Evolutionary conservation across 2,797 vertebrate genomes (phyloP).

Genomic region (Oophaga sylvatica): DNA sequence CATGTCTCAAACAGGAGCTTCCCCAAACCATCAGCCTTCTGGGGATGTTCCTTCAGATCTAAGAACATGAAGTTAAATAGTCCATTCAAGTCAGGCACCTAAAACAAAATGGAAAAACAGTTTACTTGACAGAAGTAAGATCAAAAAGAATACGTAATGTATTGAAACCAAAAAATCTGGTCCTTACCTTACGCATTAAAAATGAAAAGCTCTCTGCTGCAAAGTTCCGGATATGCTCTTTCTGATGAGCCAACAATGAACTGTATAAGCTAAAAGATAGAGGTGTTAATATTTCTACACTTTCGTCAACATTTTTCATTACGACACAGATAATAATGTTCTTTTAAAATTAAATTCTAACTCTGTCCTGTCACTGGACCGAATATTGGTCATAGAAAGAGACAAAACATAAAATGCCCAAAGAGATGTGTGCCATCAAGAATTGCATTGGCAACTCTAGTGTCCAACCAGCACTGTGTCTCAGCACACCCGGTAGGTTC

Average conservation of each 20-base stretch:
- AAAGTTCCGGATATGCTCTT: constrained; percentile 93
- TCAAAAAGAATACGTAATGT: neutral
- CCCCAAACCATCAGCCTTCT: constrained; percentile 88
- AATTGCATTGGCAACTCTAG: neutral
- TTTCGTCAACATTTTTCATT: neutral
- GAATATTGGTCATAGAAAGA: neutral
- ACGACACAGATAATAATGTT: neutral
- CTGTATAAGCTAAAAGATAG: constrained; percentile 85
- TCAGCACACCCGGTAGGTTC: neutral
- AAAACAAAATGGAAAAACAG: constrained; percentile 60
- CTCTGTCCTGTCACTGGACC: neutral
- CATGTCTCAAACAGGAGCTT: constrained; percentile 96
- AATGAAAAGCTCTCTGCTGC: constrained; percentile 98
- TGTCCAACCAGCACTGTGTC: neutral
- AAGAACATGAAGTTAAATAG: constrained; percentile 86
- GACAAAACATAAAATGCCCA: neutral
- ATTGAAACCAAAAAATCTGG: neutral
- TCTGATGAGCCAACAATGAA: constrained; percentile 89
- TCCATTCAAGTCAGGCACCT: constrained; percentile 87
- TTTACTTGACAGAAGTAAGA: neutral
- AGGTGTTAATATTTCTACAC: neutral
- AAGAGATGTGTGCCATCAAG: neutral
- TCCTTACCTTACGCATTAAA: constrained; percentile 93
- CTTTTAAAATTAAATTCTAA: neutral
- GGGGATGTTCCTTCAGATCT: constrained; percentile 82